Evolutionary conservation across 2,113 vertebrate genomes (phyloP), one percentile per base, ranked within the genome.

Genomic region (Alosa alosa): DNA sequence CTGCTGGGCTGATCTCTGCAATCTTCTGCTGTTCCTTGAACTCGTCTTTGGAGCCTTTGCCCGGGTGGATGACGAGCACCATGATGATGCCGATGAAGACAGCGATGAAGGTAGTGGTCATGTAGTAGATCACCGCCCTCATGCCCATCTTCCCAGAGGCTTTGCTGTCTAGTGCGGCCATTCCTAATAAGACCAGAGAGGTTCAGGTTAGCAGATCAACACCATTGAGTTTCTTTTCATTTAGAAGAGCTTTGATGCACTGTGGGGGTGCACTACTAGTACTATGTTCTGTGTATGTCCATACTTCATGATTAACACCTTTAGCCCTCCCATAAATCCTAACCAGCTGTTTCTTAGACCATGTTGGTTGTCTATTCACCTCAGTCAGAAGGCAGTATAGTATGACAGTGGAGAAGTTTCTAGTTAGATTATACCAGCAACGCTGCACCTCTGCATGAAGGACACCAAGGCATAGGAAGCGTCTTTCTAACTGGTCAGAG

Each of bases 101-200:
- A 0, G 98, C 98, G 83, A 99, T 97, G 89, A 99, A 94, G 11
- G 98, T 99, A 0, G 98, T 99, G 82, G 96, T 97, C 97, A 98
- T 99, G 95, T 99, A 99, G 93, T 99, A 99, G 84, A 98, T 94
- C 47, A 99, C 97, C 0, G 98, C 98, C 93, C 98, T 95, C 92
- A 99, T 93, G 45, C 98, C 98, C 98, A 99, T 99, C 94, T 97
- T 99, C 25, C 98, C 98, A 46, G 98, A 99, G 0, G 98, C 97
- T 92, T 97, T 98, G 89, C 97, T 99, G 94, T 99, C 98, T 94
- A 99, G 92, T 78, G 98, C 97, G 87, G 98, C 96, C 96, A 99
- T 99, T 90, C 98, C 98, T 99, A 5, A 78, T 2, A 39, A 36
- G 72, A 72, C 64, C 7, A 11, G 64, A 7, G 64, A 72, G 64